Evolutionary conservation across 2,888 invertebrate genomes (phyloP).

Genomic region (Phorcus lineatus): DNA sequence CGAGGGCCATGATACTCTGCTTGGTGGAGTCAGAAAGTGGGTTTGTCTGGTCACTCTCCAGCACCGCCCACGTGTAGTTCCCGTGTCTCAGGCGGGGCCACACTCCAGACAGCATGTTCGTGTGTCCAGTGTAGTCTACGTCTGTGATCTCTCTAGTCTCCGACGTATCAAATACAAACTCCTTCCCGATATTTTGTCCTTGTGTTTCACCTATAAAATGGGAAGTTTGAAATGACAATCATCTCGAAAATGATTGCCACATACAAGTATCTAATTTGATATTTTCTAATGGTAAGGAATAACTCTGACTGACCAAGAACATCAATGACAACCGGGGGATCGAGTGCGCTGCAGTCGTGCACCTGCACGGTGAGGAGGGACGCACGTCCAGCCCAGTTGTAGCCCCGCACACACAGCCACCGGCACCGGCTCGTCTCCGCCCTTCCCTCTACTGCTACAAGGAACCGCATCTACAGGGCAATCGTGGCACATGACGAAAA

Average conservation of each 20-base stretch:
- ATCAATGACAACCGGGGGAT: conserved; percentile 44
- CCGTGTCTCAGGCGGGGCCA: conserved; percentile 36
- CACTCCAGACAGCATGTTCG: conserved; percentile 40
- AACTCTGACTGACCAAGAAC: conserved; percentile 32
- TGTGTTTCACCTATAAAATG: background rate
- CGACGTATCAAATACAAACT: conserved; percentile 7
- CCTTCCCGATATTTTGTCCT: background rate
- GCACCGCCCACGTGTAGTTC: conserved; percentile 36
- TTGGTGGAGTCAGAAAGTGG: background rate
- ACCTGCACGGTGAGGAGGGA: conserved; percentile 37
- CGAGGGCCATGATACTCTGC: background rate
- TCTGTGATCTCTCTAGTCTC: conserved; percentile 18
- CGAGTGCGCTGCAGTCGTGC: conserved; percentile 42
- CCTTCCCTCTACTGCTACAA: no score
- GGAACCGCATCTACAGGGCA: no score
- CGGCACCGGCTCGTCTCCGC: no score
- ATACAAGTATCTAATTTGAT: no score
- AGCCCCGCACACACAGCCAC: conserved; percentile 40
- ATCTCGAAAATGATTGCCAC: background rate
- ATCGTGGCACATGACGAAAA: no score
- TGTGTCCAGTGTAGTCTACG: conserved; percentile 42
- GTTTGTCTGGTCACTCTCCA: background rate
- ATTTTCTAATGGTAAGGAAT: no score
- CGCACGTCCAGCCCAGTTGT: conserved; percentile 42
- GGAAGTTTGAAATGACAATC: no score